Evolutionary conservation across 2,113 vertebrate species (phyloP).

Genomic region (Alligator mississippiensis): DNA sequence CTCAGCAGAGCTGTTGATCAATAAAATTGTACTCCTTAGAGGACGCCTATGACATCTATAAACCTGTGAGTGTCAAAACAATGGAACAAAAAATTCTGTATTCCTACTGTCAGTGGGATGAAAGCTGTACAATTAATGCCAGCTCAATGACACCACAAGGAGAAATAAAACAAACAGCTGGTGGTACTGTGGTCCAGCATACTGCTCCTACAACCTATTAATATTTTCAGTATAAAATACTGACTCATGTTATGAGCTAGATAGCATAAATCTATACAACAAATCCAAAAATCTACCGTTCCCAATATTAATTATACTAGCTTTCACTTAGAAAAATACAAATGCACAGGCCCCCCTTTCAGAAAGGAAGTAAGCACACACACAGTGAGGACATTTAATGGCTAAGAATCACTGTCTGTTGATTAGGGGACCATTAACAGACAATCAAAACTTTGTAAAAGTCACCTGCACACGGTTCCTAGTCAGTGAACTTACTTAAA

Average conservation of each 20-base stretch:
- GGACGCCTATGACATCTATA: slow-evolving; percentile 72
- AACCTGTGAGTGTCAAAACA: slow-evolving; percentile 69
- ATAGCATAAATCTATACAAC: slow-evolving; percentile 20
- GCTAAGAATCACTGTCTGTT: background rate
- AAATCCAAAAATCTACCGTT: background rate
- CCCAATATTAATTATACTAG: background rate
- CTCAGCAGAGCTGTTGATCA: slow-evolving; percentile 74
- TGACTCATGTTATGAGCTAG: slow-evolving; percentile 26
- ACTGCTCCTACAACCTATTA: background rate
- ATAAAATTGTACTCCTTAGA: slow-evolving; percentile 66
- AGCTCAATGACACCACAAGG: slow-evolving; percentile 64
- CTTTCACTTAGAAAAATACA: background rate
- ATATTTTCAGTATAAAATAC: background rate
- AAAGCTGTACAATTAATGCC: slow-evolving; percentile 70
- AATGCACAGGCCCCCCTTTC: background rate
- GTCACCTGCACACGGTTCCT: background rate
- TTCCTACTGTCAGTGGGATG: slow-evolving; percentile 48
- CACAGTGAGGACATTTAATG: background rate
- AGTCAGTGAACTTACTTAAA: background rate
- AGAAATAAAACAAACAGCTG: slow-evolving; percentile 73
- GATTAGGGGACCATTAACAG: background rate
- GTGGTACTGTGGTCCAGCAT: slow-evolving; percentile 19
- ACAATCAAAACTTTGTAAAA: background rate
- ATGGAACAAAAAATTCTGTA: slow-evolving; percentile 18
- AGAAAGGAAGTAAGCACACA: background rate